Conservation (phyloP, 2,888 invertebrate genomes). For the Lysandra coridon region DNA sequence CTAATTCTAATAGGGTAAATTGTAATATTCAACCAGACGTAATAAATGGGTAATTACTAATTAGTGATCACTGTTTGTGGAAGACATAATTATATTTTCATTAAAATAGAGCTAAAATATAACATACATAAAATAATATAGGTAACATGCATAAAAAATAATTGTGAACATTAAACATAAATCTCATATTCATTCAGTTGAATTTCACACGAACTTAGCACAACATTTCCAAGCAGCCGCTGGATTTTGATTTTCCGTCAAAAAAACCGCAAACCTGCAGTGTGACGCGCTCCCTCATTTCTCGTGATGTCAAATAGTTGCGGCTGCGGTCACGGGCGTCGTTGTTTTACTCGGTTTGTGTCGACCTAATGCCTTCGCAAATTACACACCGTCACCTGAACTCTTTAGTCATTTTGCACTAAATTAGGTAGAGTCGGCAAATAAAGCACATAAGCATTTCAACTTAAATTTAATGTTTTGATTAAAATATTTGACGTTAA, state of each 20-base stretch:
- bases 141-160: too few relatives aligned
- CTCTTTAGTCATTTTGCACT: conserved; percentile 33
- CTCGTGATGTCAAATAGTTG: conserved; percentile 46
- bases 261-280: conserved; percentile 40
- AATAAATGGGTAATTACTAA: too few relatives aligned
- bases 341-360: conserved; percentile 41
- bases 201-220: background rate
- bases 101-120: too few relatives aligned
- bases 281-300: conserved; percentile 42
- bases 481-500: too few relatives aligned
- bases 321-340: conserved; percentile 41
- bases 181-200: background rate
- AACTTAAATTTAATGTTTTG: background rate
- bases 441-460: background rate
- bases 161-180: background rate
- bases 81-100: too few relatives aligned
- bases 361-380: conserved; percentile 43
- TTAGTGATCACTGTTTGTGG: too few relatives aligned
- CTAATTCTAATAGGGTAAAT: too few relatives aligned
- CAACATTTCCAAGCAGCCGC: conserved; percentile 18
- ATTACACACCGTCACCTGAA: conserved; percentile 37
- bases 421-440: conserved; percentile 4
- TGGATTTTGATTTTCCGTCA: conserved; percentile 12
- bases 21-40: too few relatives aligned
- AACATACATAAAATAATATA: too few relatives aligned